phyloP scores from a whole-genome alignment of 1,140 invertebrate genomes.

The Panagrolaimus sp. region DNA sequence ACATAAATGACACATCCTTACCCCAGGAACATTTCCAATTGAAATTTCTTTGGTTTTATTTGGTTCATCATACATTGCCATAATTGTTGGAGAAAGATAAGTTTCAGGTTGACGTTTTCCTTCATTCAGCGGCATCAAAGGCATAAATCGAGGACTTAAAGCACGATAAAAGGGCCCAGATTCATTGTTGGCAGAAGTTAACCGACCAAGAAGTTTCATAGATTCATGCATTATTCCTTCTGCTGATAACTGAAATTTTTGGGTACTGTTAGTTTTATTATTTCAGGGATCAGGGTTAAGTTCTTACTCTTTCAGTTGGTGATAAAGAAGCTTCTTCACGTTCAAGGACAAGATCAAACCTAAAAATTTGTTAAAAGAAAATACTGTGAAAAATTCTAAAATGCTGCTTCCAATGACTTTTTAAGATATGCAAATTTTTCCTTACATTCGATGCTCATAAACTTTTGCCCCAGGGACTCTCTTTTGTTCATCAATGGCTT shows the following conservation, averaged over 20 bases:
- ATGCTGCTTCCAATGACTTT: too few relatives aligned
- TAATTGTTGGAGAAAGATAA: background rate
- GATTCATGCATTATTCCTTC: background rate
- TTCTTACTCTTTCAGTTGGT: conserved; percentile 10
- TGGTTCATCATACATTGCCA: conserved; percentile 5
- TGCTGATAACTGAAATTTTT: background rate
- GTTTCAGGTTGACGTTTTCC: background rate
- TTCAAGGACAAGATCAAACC: conserved; percentile 8
- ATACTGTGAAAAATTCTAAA: background rate
- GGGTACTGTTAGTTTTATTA: too few relatives aligned
- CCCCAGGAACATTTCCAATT: too few relatives aligned
- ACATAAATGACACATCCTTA: too few relatives aligned
- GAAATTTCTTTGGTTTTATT: background rate
- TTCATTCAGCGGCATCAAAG: conserved; percentile 5
- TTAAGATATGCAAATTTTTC: background rate
- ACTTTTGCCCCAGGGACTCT: background rate
- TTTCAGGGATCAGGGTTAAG: too few relatives aligned
- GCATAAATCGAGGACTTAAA: conserved; percentile 6
- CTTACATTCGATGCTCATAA: conserved; percentile 6
- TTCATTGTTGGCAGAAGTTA: background rate
- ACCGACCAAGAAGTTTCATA: background rate
- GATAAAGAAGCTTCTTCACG: background rate
- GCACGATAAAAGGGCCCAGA: background rate
- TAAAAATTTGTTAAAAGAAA: conserved; percentile 1
- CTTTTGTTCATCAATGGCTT: background rate